Conservation (phyloP, 2,113 vertebrate species). For the Anthoscopus minutus region DNA sequence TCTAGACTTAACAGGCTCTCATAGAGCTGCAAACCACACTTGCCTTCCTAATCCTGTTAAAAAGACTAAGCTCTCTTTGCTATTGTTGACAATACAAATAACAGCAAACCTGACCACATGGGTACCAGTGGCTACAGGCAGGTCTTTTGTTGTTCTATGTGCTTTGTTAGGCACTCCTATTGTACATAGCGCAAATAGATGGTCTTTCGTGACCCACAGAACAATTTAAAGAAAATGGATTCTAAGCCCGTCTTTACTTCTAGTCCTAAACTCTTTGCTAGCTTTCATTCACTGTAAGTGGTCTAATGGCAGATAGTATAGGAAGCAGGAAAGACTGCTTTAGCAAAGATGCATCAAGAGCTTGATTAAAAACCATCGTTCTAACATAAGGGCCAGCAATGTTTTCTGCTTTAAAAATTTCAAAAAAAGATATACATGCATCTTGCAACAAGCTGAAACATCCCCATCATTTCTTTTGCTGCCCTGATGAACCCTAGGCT, state of each 20-base stretch:
- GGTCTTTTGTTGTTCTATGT: neutral
- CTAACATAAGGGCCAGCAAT: neutral
- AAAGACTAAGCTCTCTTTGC: neutral
- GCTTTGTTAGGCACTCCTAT: neutral
- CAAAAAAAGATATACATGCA: neutral
- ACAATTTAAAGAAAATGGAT: neutral
- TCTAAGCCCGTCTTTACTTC: neutral
- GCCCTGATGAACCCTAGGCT: neutral
- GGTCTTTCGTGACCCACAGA: neutral
- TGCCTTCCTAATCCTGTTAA: neutral
- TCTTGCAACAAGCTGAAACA: neutral
- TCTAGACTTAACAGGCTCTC: neutral
- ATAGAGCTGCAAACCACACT: neutral
- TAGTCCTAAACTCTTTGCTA: neutral
- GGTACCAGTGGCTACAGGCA: neutral
- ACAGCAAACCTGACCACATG: neutral
- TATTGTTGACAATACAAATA: neutral
- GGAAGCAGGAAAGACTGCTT: neutral
- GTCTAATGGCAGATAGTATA: neutral
- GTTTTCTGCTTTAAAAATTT: neutral
- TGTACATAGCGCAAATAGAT: neutral
- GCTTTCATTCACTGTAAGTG: neutral
- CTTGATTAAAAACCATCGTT: neutral
- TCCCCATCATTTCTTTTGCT: neutral
- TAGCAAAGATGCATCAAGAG: neutral